These are phyloP conservation scores for Morus bassanus DNA, from an alignment of 2,797 vertebrate genomes.

Conservation along the genomic window DNA sequence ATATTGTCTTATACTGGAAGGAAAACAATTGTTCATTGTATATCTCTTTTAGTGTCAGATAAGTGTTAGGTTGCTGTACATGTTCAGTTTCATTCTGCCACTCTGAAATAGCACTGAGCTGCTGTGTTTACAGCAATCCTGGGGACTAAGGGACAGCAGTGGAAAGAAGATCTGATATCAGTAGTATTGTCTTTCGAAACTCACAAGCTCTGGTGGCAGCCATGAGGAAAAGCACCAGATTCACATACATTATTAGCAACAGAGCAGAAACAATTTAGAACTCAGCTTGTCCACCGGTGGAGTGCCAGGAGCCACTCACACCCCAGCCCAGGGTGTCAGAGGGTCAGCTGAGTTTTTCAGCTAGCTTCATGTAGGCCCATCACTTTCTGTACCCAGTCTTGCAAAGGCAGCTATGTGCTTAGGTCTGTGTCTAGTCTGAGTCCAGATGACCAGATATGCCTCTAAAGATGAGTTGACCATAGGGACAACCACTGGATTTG, in stretches of 20 bases:
- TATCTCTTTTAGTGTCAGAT: not conserved
- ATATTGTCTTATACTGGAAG: constrained; percentile 6
- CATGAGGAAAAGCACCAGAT: not conserved
- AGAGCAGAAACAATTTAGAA: not conserved
- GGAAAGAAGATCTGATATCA: not conserved
- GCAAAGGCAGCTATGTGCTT: not conserved
- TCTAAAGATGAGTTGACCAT: not conserved
- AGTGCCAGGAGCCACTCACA: not conserved
- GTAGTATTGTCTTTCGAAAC: not conserved
- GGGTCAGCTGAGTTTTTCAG: not conserved
- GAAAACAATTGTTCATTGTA: constrained; percentile 6
- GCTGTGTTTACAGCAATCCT: not conserved
- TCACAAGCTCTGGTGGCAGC: not conserved
- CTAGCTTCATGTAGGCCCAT: not conserved
- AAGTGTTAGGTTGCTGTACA: not conserved
- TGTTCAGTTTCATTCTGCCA: not conserved
- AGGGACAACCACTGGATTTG: not conserved
- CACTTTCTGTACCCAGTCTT: not conserved
- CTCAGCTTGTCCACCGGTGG: not conserved
- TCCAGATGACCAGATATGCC: not conserved
- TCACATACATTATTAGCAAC: not conserved
- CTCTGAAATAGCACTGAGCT: not conserved
- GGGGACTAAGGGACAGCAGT: not conserved
- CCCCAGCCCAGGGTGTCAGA: not conserved
- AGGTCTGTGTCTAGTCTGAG: not conserved